Evolutionary conservation across 2,113 vertebrate species (phyloP).

Genomic region (Lipophrys pholis): DNA sequence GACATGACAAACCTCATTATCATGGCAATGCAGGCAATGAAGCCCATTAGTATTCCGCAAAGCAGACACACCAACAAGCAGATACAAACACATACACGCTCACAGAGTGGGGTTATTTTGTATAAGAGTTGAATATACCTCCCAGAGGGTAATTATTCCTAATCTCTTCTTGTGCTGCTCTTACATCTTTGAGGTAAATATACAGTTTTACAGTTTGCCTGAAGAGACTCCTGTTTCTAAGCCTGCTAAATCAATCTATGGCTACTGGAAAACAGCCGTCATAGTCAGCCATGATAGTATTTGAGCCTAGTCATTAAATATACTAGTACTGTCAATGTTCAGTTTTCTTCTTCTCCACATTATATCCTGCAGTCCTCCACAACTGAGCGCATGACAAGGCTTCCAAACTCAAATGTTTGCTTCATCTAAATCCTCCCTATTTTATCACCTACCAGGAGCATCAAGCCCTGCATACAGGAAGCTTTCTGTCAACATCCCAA

Average conservation of each 20-base stretch:
- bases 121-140: constrained; percentile 19
- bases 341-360: constrained; percentile 2
- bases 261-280: background rate
- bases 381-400: background rate
- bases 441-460: background rate
- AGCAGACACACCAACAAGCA: constrained; percentile 24
- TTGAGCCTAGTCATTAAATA: background rate
- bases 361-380: constrained; percentile 2
- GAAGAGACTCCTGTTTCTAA: constrained; percentile 26
- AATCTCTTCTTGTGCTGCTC: constrained; percentile 15
- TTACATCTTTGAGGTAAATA: constrained; percentile 28
- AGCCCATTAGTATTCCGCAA: constrained; percentile 53
- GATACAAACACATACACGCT: constrained; percentile 17
- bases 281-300: constrained; percentile 7
- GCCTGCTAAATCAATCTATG: constrained; percentile 11
- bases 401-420: background rate
- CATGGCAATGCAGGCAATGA: constrained; percentile 14
- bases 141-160: constrained; percentile 23
- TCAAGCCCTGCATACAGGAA: background rate
- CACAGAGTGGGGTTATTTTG: constrained; percentile 17
- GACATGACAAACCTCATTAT: constrained; percentile 58
- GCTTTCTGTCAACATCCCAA: background rate
- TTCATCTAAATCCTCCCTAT: background rate
- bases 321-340: background rate
- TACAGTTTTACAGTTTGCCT: constrained; percentile 10